These are phyloP conservation scores for Balaeniceps rex DNA, from an alignment of 2,113 vertebrate genomes.

Conservation along the genomic window DNA sequence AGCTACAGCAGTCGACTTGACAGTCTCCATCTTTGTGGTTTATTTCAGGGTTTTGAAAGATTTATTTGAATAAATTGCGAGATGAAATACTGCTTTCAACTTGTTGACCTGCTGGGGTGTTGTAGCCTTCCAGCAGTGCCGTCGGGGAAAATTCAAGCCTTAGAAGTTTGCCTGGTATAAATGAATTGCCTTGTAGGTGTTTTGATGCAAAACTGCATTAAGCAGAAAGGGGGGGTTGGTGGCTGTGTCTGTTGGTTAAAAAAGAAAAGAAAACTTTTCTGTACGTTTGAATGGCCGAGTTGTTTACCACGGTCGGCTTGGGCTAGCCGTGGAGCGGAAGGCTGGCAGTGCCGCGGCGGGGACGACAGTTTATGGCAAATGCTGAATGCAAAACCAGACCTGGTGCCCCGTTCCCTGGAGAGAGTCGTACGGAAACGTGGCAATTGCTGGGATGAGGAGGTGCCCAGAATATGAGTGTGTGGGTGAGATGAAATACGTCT, in stretches of 20 bases:
- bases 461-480: fast-evolving
- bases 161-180: slow-evolving; percentile 19
- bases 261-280: neutral
- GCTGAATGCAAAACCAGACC: neutral
- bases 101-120: neutral
- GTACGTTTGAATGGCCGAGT: fast-evolving
- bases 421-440: fast-evolving
- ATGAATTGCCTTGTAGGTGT: neutral
- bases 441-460: neutral
- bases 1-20: neutral
- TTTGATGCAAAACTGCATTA: slow-evolving; percentile 5
- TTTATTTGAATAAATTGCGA: slow-evolving; percentile 32
- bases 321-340: neutral
- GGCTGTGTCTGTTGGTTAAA: neutral
- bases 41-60: neutral
- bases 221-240: neutral
- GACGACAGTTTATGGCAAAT: fast-evolving
- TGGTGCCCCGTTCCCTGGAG: neutral
- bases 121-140: slow-evolving; percentile 35
- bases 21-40: neutral
- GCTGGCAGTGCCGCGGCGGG: neutral
- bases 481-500: neutral
- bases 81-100: slow-evolving; percentile 7
- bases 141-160: slow-evolving; percentile 20
- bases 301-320: fast-evolving